Evolutionary conservation across 2,888 invertebrate genomes (phyloP), one percentile per base, ranked within the genome.

Genomic region (Copidosoma aretas): DNA sequence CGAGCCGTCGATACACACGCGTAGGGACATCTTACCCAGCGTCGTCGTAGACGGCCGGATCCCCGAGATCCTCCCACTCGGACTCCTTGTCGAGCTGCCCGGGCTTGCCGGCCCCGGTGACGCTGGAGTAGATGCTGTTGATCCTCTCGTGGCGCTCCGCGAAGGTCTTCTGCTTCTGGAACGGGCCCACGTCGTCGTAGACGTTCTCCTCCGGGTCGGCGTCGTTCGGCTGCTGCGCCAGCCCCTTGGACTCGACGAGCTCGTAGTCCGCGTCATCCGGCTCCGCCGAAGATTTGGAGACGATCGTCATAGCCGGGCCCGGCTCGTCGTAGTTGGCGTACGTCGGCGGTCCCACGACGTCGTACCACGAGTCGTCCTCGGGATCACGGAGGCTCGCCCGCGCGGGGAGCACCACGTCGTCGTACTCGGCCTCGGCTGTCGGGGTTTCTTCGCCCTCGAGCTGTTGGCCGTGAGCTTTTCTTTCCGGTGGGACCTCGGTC

Each of bases 11-110:
- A n/a, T n/a, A n/a, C n/a, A n/a, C n/a, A n/a, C n/a, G n/a, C n/a
- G n/a, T n/a, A n/a, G n/a, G n/a, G n/a, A n/a, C n/a, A n/a, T n/a
- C 21, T 1, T 39, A 65, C 71, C 64, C 24, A 1, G 46, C 43
- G 25, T 19, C 52, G 19, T 24, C 49, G 1, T 66, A 63, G 14
- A 69, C 22, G 15, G 25, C 62, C 1, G 52, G 17, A 43, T 81
- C 81, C 5, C 81, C 82, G 39, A 81, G 71, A 65, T 82, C 81
- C 73, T 82, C 82, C 82, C 82, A 82, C 70, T 82, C 82, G 62
- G 80, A 80, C 73, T 82, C 82, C 63, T 81, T 80, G 49, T 78
- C 76, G 60, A 72, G 75, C 14, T 1, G 10, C 8, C 24, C 41
- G 19, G 14, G 24, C 1, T 25, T 24, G 12, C 32, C 12, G 5